These are phyloP conservation scores for Meghimatium bilineatum DNA, from an alignment of 2,888 invertebrate species.

Conservation along the genomic window DNA sequence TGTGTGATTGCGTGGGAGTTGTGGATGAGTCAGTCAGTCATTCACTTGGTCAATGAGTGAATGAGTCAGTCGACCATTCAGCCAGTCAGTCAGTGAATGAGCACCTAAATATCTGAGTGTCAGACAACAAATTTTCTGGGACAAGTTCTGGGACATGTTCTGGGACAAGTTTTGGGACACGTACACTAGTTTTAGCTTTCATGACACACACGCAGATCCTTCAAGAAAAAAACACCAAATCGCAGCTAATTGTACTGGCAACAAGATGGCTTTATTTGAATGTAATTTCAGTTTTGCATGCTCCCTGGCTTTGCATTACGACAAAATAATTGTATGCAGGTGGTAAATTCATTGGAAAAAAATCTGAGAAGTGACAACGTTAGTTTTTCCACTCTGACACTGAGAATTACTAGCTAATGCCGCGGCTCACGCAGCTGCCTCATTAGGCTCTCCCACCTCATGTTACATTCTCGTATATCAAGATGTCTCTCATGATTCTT, in stretches of 20 bases:
- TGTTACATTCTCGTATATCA: constrained; percentile 1
- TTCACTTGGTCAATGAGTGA: background rate
- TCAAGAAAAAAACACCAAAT: background rate
- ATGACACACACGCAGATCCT: background rate
- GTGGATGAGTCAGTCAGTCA: background rate
- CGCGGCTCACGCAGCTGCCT: constrained; percentile 26
- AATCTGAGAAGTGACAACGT: constrained; percentile 13
- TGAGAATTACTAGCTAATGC: constrained; percentile 23
- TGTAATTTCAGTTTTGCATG: constrained; percentile 19
- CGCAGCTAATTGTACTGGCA: no score
- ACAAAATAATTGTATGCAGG: background rate
- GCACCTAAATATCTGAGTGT: no score
- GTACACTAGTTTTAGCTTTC: background rate
- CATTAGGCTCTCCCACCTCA: constrained; percentile 25
- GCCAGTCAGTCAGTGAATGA: background rate
- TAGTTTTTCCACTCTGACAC: constrained; percentile 3
- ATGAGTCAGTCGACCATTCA: background rate
- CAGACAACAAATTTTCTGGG: no score
- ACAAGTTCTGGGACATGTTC: no score
- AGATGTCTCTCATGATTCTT: constrained; percentile 6
- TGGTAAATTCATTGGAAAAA: constrained; percentile 5
- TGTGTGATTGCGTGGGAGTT: background rate
- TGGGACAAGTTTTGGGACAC: no score
- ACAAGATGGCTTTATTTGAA: background rate
- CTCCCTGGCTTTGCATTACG: constrained; percentile 9